Evolutionary conservation across 2,888 invertebrate genomes (phyloP).

Genomic region (Drosophila sordidapex): DNA sequence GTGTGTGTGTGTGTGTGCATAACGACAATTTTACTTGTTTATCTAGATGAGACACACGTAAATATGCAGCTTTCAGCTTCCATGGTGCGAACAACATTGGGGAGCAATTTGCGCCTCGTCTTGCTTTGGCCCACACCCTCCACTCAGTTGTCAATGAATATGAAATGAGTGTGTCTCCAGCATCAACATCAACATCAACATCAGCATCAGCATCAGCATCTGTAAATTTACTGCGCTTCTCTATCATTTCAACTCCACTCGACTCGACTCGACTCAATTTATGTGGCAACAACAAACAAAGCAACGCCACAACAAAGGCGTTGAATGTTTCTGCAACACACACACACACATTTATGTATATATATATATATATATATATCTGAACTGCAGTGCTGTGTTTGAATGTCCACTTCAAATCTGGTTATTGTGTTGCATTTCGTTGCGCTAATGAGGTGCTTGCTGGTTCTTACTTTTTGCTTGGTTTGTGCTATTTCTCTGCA

Average conservation of each 20-base stretch:
- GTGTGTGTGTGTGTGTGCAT: conserved; percentile 3
- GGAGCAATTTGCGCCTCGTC: conserved; percentile 31
- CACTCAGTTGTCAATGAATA: conserved; percentile 59
- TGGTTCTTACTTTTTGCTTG: background rate
- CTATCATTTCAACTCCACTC: conserved; percentile 23
- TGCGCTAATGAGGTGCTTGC: conserved; percentile 69
- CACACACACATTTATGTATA: background rate
- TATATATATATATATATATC: background rate
- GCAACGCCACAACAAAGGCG: conserved; percentile 47
- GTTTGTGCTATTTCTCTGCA: background rate
- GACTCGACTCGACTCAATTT: background rate
- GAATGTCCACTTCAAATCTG: conserved; percentile 65
- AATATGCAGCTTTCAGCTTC: conserved; percentile 6
- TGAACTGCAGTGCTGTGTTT: conserved; percentile 13
- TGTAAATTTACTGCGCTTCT: conserved; percentile 27
- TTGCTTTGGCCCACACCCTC: background rate
- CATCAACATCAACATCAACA: conserved; percentile 1
- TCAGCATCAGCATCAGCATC: conserved; percentile 17
- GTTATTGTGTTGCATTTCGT: conserved; percentile 63
- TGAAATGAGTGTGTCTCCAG: conserved; percentile 50
- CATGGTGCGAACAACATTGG: conserved; percentile 29
- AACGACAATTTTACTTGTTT: conserved; percentile 16
- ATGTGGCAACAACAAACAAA: conserved; percentile 37
- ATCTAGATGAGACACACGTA: conserved; percentile 3
- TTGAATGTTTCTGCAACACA: conserved; percentile 6